Conservation (phyloP, 1,140 invertebrate species). For the Halictus rubicundus region DNA sequence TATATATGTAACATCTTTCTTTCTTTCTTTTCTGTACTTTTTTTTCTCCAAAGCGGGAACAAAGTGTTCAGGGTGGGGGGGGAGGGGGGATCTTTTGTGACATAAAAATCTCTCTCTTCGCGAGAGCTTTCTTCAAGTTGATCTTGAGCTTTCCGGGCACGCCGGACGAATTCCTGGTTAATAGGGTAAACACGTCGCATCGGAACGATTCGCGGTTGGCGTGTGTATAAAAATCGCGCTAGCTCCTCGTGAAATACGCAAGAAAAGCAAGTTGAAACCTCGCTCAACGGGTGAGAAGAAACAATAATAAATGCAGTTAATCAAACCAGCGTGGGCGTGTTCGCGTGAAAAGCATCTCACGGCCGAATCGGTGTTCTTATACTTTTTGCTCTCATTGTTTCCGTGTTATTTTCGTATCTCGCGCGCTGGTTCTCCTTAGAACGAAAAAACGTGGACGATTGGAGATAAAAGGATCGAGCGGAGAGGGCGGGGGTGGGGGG, state of each 20-base stretch:
- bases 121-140: not conserved
- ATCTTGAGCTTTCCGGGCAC: too few species aligned
- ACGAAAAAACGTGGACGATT: constrained; percentile 21
- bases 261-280: constrained; percentile 45
- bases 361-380: not conserved
- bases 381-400: too few species aligned
- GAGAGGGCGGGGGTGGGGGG: constrained; percentile 34
- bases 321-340: constrained; percentile 43
- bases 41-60: not conserved
- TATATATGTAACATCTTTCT: constrained; percentile 1
- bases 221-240: not conserved
- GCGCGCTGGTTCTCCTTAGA: constrained; percentile 16
- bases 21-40: not conserved
- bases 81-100: not conserved
- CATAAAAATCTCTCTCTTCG: not conserved
- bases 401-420: not conserved
- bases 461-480: constrained; percentile 42
- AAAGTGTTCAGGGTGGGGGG: not conserved
- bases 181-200: not conserved
- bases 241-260: not conserved
- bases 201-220: not conserved
- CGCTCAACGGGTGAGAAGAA: not conserved
- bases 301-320: constrained; percentile 52
- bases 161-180: not conserved
- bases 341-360: constrained; percentile 39